Percentiles rank a stretch among this genome's conserved stretches.
These are phyloP conservation scores for Pantherophis alleghaniensis DNA, from an alignment of 2,797 vertebrate species.

Conservation along the genomic window DNA sequence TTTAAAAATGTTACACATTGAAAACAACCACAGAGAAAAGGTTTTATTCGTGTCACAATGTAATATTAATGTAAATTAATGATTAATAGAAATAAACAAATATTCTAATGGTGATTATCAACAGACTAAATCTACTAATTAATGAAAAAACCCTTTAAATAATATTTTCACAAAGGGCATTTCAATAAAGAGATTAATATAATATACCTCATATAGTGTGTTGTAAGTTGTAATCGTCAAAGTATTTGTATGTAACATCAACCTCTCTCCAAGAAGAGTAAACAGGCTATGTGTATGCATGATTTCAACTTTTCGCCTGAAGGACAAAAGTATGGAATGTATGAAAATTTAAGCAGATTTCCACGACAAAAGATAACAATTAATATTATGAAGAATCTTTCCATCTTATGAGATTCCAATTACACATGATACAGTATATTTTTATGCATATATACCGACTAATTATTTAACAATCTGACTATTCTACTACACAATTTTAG, in stretches of 20 bases:
- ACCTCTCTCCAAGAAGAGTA: conserved; percentile 90
- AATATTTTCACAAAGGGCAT: not conserved
- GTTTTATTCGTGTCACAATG: not conserved
- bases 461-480: not conserved
- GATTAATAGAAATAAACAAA: not conserved
- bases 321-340: conserved; percentile 32
- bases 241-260: conserved; percentile 90
- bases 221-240: conserved; percentile 93
- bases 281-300: conserved; percentile 98
- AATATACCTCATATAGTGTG: conserved; percentile 91
- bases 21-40: not conserved
- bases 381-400: not conserved
- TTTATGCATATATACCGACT: not conserved
- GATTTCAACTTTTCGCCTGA: conserved; percentile 94
- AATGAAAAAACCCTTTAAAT: not conserved
- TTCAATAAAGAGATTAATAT: not conserved
- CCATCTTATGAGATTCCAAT: not conserved
- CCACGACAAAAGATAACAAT: not conserved
- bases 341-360: not conserved
- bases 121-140: not conserved
- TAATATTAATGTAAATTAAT: not conserved
- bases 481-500: not conserved
- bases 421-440: not conserved
- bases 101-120: not conserved
- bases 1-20: not conserved